Evolutionary conservation across 2,113 vertebrate genomes (phyloP).

Genomic region (Microtus oregoni): DNA sequence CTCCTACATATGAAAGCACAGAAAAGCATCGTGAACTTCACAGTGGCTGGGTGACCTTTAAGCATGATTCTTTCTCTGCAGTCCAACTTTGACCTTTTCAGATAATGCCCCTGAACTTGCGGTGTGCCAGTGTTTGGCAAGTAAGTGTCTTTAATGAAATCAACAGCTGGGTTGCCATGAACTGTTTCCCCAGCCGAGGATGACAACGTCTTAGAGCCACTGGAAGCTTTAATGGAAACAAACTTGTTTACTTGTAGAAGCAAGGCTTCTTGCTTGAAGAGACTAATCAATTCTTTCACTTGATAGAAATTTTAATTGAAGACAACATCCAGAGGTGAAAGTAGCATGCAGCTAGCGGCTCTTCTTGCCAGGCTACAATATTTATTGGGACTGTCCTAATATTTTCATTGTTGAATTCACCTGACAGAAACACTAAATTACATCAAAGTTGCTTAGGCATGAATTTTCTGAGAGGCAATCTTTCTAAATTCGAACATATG

Average conservation of each 20-base stretch:
- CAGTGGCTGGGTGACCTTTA: slow-evolving; percentile 83
- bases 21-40: slow-evolving; percentile 73
- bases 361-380: slow-evolving; percentile 75
- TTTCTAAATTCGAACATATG: slow-evolving; percentile 69
- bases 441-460: slow-evolving; percentile 80
- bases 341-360: slow-evolving; percentile 79
- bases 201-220: slow-evolving; percentile 82
- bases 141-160: slow-evolving; percentile 79
- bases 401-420: slow-evolving; percentile 83
- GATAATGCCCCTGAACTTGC: slow-evolving; percentile 76
- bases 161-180: slow-evolving; percentile 72
- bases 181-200: slow-evolving; percentile 77
- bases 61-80: slow-evolving; percentile 66
- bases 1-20: slow-evolving; percentile 71
- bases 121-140: slow-evolving; percentile 77
- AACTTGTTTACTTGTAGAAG: slow-evolving; percentile 84
- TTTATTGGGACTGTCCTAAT: slow-evolving; percentile 83
- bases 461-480: slow-evolving; percentile 73
- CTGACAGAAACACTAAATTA: slow-evolving; percentile 77
- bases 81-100: slow-evolving; percentile 80
- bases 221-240: slow-evolving; percentile 84
- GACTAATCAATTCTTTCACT: slow-evolving; percentile 84
- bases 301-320: slow-evolving; percentile 88
- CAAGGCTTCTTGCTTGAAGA: slow-evolving; percentile 84
- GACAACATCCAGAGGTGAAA: slow-evolving; percentile 84